Base-by-base conservation (phyloP, 1,140 invertebrate genomes). In the Asobara japonica region DNA sequence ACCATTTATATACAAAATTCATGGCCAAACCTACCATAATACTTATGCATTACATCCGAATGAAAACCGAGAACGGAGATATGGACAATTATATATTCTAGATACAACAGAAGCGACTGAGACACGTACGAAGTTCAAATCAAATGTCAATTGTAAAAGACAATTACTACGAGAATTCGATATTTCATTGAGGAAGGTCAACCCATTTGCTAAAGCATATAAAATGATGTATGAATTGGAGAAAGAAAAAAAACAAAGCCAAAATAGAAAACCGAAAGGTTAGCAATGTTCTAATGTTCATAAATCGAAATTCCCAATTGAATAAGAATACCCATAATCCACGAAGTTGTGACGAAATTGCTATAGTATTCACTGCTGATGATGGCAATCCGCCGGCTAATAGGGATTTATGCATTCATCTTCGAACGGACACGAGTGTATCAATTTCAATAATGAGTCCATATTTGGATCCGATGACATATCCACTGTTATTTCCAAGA, bases 1-100 rank as follows among this genome's bases (percentile, higher is more conserved):
- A 1, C 71, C 51, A 3, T 62, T 18, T 18, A 65, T 36, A 41
- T 66, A 33, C 41, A 25, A 38, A 22, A 72, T 72, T 72, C 64
- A 62, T 66, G 71, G 71, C 22, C 71, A 72, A 66, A 61, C 38
- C 7, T 72, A 72, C 30, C 71, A 72, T 60, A 69, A 73, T 36
- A 22, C 33, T 33, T 69, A 73, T 65, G 31, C 66, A 51, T 48
- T 73, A 69, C 38, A 73, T 56, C 66, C 72, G 13, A 65, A 48
- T 11, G 67, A 74, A 64, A 56, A 65, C 18, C 18, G 65, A 51
- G 45, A 48, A 10, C n/a, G 51, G 13, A 70, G 61, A 70, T 70
- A 70, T 30, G 62, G 62, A 16, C 27, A 27, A 65, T 31, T 65
- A n/a, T 65, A 65, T n/a, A 30, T 65, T 30, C 16, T 65, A 18